phyloP scores from a whole-genome alignment of 2,113 vertebrate species.

The Eidolon helvum region DNA sequence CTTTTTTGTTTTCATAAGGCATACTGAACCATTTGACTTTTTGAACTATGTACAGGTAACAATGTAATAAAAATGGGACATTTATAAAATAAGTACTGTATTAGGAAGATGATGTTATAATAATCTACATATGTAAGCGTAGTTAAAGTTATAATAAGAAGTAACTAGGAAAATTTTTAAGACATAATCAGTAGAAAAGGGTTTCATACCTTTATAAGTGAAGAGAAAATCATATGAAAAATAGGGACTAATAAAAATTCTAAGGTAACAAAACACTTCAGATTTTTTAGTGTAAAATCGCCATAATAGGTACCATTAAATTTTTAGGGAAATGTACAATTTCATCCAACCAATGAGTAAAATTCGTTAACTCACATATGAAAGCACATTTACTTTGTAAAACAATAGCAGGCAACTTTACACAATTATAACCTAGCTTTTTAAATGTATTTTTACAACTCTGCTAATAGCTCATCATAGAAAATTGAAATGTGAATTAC shows the following conservation, averaged over 20 bases:
- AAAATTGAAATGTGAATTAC: conserved; percentile 20
- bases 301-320: not conserved
- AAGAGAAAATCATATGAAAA: not conserved
- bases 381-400: not conserved
- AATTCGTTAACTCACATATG: not conserved
- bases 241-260: not conserved
- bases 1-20: not conserved
- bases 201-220: not conserved
- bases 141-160: not conserved
- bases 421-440: not conserved
- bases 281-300: not conserved
- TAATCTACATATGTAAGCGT: not conserved
- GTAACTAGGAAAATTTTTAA: not conserved
- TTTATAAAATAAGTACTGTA: not conserved
- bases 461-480: not conserved
- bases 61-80: not conserved
- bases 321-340: not conserved
- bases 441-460: not conserved
- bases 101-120: not conserved
- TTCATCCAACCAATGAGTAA: not conserved
- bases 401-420: not conserved
- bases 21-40: not conserved
- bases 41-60: not conserved
- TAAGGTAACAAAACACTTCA: not conserved
- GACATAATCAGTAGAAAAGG: not conserved